Conservation (phyloP, 1,140 invertebrate genomes). For the Brachionus manjavacas region DNA sequence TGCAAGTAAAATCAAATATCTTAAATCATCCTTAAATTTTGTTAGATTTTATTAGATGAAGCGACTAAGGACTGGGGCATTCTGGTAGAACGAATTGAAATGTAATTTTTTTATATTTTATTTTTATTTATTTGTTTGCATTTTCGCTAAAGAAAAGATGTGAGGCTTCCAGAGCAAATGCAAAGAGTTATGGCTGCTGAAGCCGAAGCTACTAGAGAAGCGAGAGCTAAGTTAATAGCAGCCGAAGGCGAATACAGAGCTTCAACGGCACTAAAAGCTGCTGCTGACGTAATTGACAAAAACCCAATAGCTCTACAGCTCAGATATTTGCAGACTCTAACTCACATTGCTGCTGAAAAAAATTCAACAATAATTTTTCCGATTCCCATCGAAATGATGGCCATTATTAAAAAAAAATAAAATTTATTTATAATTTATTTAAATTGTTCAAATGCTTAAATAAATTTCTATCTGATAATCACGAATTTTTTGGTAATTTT, state of each 20-base stretch:
- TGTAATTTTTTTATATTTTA: background rate
- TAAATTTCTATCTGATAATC: slow-evolving; percentile 60
- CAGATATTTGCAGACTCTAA: slow-evolving; percentile 73
- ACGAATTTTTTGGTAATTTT: slow-evolving; percentile 61
- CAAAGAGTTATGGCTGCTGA: slow-evolving; percentile 54
- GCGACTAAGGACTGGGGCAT: slow-evolving; percentile 32
- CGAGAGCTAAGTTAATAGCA: slow-evolving; percentile 49
- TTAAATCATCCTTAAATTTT: background rate
- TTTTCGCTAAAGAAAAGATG: slow-evolving; percentile 44
- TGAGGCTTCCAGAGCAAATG: slow-evolving; percentile 48
- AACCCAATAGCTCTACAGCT: slow-evolving; percentile 76
- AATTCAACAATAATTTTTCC: slow-evolving; percentile 97
- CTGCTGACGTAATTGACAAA: slow-evolving; percentile 39
- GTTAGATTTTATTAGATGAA: slow-evolving; percentile 21
- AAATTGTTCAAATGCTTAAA: slow-evolving; percentile 52
- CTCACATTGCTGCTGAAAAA: slow-evolving; percentile 90
- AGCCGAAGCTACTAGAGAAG: slow-evolving; percentile 52
- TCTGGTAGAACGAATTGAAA: slow-evolving; percentile 32
- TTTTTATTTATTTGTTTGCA: background rate
- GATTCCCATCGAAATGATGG: slow-evolving; percentile 81
- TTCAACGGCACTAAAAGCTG: slow-evolving; percentile 28
- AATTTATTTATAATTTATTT: background rate
- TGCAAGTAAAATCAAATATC: background rate
- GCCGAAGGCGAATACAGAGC: slow-evolving; percentile 44
- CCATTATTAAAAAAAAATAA: slow-evolving; percentile 42